phyloP scores from a whole-genome alignment of 2,797 vertebrate species.

The Coccyzus lansbergi region DNA sequence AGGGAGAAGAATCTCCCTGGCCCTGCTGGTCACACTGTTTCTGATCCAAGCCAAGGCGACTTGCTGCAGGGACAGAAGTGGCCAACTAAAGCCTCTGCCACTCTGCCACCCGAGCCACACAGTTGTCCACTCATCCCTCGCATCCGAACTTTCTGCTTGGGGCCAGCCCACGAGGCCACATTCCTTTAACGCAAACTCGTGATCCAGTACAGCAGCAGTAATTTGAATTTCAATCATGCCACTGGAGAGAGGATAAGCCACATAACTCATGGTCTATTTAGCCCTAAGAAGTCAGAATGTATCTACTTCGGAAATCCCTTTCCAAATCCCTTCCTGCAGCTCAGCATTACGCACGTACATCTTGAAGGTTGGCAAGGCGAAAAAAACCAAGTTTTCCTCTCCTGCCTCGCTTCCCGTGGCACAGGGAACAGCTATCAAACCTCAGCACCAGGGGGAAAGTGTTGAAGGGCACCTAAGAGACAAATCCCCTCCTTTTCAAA shows the following conservation, averaged over 20 bases:
- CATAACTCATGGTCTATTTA: neutral
- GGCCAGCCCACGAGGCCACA: neutral
- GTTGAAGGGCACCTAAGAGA: neutral
- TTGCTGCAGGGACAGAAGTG: neutral
- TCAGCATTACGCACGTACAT: fast-evolving
- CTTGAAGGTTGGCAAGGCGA: neutral
- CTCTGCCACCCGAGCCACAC: neutral
- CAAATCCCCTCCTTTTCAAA: neutral
- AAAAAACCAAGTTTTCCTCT: neutral
- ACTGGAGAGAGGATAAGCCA: neutral
- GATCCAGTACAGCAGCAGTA: neutral
- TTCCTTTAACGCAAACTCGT: neutral
- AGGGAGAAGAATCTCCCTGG: no score
- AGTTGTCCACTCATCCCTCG: fast-evolving
- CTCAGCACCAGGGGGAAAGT: neutral
- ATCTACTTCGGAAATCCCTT: neutral
- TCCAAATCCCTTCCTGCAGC: neutral
- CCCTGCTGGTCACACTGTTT: no score
- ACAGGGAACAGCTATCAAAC: neutral
- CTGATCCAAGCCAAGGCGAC: no score
- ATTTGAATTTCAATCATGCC: neutral
- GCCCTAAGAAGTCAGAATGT: neutral
- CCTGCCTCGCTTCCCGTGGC: neutral
- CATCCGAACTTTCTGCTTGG: neutral
- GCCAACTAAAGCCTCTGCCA: neutral